phyloP scores from a whole-genome alignment of 2,888 invertebrate genomes.

The Drosophila macrospina region DNA sequence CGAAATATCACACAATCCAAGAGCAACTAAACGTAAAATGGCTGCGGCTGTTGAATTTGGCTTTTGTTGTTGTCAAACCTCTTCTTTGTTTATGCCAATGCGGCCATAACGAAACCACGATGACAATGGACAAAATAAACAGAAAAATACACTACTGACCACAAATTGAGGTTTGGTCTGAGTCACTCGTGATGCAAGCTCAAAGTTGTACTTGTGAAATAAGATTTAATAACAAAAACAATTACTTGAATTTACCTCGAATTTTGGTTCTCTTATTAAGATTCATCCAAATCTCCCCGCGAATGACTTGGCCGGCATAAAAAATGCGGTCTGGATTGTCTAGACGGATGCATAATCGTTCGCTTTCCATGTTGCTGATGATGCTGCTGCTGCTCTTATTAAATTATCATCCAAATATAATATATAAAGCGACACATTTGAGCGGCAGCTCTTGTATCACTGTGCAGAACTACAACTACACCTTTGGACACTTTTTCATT shows the following conservation, averaged over 20 bases:
- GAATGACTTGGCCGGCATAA: slow-evolving; percentile 83
- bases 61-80: slow-evolving; percentile 32
- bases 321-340: slow-evolving; percentile 83
- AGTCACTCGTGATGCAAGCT: slow-evolving; percentile 61
- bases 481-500: slow-evolving; percentile 26
- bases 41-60: slow-evolving; percentile 21
- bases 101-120: slow-evolving; percentile 61
- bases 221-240: slow-evolving; percentile 20
- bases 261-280: slow-evolving; percentile 84
- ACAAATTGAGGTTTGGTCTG: slow-evolving; percentile 39
- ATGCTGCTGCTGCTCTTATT: slow-evolving; percentile 46
- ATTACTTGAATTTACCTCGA: slow-evolving; percentile 79
- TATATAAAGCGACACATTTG: slow-evolving; percentile 64
- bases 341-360: slow-evolving; percentile 83
- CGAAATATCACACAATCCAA: slow-evolving; percentile 17
- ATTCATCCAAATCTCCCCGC: slow-evolving; percentile 84
- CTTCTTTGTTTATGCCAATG: slow-evolving; percentile 77
- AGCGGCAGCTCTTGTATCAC: slow-evolving; percentile 59
- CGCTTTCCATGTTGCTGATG: slow-evolving; percentile 78
- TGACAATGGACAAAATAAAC: slow-evolving; percentile 51
- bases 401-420: slow-evolving; percentile 76
- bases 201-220: slow-evolving; percentile 33
- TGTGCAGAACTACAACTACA: slow-evolving; percentile 53
- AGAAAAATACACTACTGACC: slow-evolving; percentile 41
- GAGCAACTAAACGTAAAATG: slow-evolving; percentile 36